phyloP scores from a whole-genome alignment of 2,888 invertebrate genomes.

The Lycaena phlaeas region DNA sequence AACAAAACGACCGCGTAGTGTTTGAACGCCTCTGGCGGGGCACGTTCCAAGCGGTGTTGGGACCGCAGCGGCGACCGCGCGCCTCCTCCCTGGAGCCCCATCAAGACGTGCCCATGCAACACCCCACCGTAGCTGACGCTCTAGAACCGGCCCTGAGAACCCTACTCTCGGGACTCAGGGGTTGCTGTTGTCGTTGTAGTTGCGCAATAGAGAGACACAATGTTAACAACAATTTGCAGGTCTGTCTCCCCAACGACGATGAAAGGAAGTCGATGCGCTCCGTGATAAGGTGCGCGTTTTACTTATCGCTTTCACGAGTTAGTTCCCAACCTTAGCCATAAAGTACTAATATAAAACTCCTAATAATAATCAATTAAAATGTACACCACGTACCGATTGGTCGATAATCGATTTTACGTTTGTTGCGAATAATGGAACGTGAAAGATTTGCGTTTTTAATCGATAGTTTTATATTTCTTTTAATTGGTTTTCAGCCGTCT shows the following conservation, averaged over 20 bases:
- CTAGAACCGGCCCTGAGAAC: slow-evolving; percentile 58
- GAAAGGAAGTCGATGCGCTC: slow-evolving; percentile 75
- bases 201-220: slow-evolving; percentile 45
- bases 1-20: slow-evolving; percentile 74
- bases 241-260: slow-evolving; percentile 65
- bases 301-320: slow-evolving; percentile 4
- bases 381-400: slow-evolving; percentile 5
- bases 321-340: not conserved
- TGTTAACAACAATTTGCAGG: slow-evolving; percentile 66
- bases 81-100: slow-evolving; percentile 50
- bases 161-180: slow-evolving; percentile 49
- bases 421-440: slow-evolving; percentile 23
- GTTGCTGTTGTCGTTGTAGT: slow-evolving; percentile 61
- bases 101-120: slow-evolving; percentile 29
- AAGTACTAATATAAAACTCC: too few species aligned
- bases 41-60: slow-evolving; percentile 68
- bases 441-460: slow-evolving; percentile 21
- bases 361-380: slow-evolving; percentile 6
- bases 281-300: slow-evolving; percentile 75
- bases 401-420: slow-evolving; percentile 30
- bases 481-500: slow-evolving; percentile 25
- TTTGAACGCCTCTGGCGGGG: slow-evolving; percentile 83
- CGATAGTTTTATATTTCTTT: slow-evolving; percentile 11
- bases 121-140: slow-evolving; percentile 47
- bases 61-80: slow-evolving; percentile 45